These are phyloP conservation scores for Ictalurus furcatus DNA, from an alignment of 2,113 vertebrate species.

Conservation along the genomic window DNA sequence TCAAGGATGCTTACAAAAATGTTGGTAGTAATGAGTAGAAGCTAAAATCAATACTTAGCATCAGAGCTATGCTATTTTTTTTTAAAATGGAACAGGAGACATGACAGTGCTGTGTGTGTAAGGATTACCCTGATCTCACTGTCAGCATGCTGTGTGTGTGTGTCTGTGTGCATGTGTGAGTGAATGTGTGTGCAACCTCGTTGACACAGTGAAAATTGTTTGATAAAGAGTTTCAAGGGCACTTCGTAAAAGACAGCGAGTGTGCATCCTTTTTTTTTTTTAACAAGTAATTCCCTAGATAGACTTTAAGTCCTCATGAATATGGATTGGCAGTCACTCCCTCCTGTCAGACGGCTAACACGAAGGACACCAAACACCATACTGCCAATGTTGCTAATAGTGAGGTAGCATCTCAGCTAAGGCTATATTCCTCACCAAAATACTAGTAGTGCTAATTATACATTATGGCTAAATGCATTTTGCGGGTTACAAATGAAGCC, in stretches of 20 bases:
- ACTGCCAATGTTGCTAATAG: neutral
- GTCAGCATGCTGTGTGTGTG: neutral
- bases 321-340: constrained; percentile 9
- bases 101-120: neutral
- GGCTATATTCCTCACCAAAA: neutral
- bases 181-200: neutral
- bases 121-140: neutral
- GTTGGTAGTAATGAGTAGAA: neutral
- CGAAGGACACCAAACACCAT: neutral
- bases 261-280: neutral
- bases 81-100: neutral
- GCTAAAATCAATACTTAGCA: neutral
- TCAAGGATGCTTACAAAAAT: neutral
- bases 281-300: constrained; percentile 22
- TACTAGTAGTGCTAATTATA: neutral
- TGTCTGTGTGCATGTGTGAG: neutral
- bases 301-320: constrained; percentile 25
- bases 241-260: constrained; percentile 8
- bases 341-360: neutral
- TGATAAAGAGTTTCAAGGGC: constrained; percentile 19
- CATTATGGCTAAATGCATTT: neutral
- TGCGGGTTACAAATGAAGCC: neutral
- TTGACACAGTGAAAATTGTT: constrained; percentile 18
- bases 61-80: neutral
- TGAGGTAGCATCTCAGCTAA: neutral